These are phyloP conservation scores for Phragmatobia fuliginosa DNA, from an alignment of 2,888 invertebrate genomes.

Conservation along the genomic window DNA sequence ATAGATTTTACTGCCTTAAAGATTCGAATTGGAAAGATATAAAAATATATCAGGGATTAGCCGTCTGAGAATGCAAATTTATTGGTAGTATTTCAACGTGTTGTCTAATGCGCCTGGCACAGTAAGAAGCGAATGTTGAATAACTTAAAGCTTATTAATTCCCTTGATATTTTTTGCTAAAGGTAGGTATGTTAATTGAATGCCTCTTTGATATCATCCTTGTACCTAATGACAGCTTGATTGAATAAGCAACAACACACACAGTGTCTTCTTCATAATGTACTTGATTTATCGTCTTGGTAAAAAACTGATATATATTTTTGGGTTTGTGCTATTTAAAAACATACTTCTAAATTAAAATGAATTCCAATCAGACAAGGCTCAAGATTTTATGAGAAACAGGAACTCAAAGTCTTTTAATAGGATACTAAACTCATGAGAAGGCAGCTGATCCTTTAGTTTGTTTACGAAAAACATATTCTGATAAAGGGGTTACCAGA, in stretches of 20 bases:
- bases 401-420: no score
- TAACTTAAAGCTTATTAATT: slow-evolving; percentile 34
- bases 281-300: background rate
- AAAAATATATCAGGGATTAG: background rate
- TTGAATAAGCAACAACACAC: slow-evolving; percentile 39
- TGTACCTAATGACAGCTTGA: slow-evolving; percentile 51
- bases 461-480: no score
- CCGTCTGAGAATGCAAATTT: background rate
- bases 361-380: background rate
- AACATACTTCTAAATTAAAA: background rate
- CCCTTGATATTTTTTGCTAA: slow-evolving; percentile 40
- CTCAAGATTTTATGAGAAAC: no score
- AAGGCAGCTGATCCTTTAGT: no score
- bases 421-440: no score
- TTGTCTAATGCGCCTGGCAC: slow-evolving; percentile 22
- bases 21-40: background rate
- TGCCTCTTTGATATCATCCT: slow-evolving; percentile 50
- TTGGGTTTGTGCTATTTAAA: no score
- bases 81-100: background rate
- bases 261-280: slow-evolving; percentile 12
- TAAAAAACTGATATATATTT: background rate
- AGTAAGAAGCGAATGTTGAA: slow-evolving; percentile 39
- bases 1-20: background rate
- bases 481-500: no score
- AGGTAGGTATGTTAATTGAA: slow-evolving; percentile 45